Conservation (phyloP, 2,113 vertebrate genomes). For the Natator depressus region DNA sequence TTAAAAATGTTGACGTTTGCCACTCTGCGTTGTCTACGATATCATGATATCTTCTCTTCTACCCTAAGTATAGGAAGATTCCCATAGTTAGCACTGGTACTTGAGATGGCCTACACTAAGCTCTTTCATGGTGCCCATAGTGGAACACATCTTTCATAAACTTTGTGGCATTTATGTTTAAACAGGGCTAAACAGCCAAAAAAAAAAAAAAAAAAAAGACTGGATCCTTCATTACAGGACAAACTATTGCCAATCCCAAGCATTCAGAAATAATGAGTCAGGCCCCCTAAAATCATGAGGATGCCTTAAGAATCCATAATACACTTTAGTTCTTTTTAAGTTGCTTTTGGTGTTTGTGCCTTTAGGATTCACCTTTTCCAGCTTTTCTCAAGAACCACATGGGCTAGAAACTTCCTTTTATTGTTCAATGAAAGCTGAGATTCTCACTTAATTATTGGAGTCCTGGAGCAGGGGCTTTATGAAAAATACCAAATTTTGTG, state of each 20-base stretch:
- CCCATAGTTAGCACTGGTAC: background rate
- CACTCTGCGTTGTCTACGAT: rapidly evolving
- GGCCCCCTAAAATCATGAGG: conserved; percentile 15
- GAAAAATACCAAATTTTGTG: conserved; percentile 50
- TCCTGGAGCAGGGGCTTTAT: background rate
- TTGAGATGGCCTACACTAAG: rapidly evolving
- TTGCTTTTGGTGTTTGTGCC: conserved; percentile 54
- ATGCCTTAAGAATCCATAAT: conserved; percentile 57
- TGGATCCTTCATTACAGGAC: background rate
- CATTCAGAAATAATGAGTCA: conserved; percentile 44
- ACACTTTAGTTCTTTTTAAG: conserved; percentile 57
- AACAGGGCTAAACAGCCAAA: background rate
- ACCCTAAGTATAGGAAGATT: background rate
- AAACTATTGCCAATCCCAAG: background rate
- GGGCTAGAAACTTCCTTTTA: conserved; percentile 28
- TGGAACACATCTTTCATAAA: background rate
- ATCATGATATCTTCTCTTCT: background rate
- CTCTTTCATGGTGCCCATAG: background rate
- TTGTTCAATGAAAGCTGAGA: conserved; percentile 49
- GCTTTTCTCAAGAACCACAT: background rate
- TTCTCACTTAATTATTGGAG: conserved; percentile 45
- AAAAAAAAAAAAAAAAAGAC: background rate
- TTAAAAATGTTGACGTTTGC: background rate
- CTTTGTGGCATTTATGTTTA: background rate
- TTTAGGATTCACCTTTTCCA: conserved; percentile 38